These are phyloP conservation scores for Diabrotica virgifera DNA, from an alignment of 1,140 invertebrate genomes.

Conservation along the genomic window DNA sequence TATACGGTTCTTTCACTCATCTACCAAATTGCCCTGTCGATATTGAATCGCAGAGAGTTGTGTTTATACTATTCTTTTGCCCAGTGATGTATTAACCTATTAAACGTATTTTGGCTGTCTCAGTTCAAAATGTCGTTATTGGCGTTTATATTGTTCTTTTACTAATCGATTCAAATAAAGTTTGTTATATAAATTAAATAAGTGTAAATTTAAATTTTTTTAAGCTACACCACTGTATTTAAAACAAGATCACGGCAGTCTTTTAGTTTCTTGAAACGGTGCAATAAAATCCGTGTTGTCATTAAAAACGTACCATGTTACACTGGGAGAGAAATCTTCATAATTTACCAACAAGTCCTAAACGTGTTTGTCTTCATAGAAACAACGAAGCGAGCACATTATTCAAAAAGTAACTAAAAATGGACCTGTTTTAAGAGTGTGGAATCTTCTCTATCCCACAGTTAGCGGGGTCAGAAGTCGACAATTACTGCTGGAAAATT, in stretches of 20 bases:
- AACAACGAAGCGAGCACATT: constrained; percentile 17
- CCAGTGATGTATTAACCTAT: too few species aligned
- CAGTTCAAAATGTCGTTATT: not conserved
- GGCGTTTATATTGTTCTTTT: not conserved
- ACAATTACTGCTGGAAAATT: constrained; percentile 18
- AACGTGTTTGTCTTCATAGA: constrained; percentile 18
- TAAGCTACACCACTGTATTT: not conserved
- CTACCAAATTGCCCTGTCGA: too few species aligned
- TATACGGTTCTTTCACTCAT: too few species aligned
- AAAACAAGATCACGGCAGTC: not conserved
- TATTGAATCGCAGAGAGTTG: too few species aligned
- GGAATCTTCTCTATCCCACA: constrained; percentile 26
- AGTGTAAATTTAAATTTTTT: not conserved
- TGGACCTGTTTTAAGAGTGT: constrained; percentile 21
- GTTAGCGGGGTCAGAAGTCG: constrained; percentile 24
- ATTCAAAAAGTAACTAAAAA: constrained; percentile 21
- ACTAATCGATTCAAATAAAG: not conserved
- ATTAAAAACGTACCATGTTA: constrained; percentile 33
- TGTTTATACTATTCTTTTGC: too few species aligned
- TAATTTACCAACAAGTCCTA: constrained; percentile 4
- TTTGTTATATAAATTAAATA: not conserved
- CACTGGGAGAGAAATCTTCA: constrained; percentile 20
- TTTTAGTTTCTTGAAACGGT: constrained; percentile 9
- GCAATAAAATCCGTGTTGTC: constrained; percentile 24
- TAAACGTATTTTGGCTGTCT: not conserved